Conservation (phyloP, 2,113 vertebrate genomes). For the Stomatorhinus ivindoensis region DNA sequence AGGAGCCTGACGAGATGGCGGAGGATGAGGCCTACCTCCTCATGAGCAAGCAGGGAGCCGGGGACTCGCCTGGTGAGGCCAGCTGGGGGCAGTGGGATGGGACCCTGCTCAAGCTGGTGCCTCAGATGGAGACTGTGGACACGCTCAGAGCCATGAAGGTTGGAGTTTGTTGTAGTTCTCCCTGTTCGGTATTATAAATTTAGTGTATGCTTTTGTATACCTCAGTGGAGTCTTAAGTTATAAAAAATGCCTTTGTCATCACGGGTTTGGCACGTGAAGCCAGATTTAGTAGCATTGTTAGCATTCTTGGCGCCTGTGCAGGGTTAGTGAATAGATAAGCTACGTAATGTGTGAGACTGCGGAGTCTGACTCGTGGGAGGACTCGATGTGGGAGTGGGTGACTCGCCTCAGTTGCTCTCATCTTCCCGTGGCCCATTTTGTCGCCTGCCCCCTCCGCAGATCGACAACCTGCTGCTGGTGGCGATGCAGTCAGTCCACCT, state of each 20-base stretch:
- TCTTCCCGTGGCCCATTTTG: not conserved
- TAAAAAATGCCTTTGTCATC: not conserved
- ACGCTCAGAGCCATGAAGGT: constrained; percentile 87
- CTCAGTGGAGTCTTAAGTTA: not conserved
- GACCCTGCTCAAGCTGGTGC: constrained; percentile 72
- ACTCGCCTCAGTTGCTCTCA: not conserved
- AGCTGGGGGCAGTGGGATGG: constrained; percentile 76
- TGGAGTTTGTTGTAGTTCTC: not conserved
- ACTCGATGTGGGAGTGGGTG: not conserved
- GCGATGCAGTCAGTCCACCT: constrained; percentile 89
- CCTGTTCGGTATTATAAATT: not conserved
- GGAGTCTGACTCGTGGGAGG: not conserved
- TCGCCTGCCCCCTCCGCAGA: constrained; percentile 51
- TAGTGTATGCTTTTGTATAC: not conserved
- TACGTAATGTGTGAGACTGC: not conserved
- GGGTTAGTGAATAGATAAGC: not conserved
- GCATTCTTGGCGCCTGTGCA: not conserved
- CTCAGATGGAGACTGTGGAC: constrained; percentile 84
- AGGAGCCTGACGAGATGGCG: constrained; percentile 75
- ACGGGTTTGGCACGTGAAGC: not conserved
- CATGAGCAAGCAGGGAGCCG: constrained; percentile 75
- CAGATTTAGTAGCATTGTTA: not conserved
- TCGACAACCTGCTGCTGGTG: constrained; percentile 83
- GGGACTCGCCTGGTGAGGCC: constrained; percentile 44
- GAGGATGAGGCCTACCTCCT: constrained; percentile 80